Evolutionary conservation across 2,113 vertebrate genomes (phyloP), one percentile per base, ranked within the genome.

Genomic region (Amphiprion percula): DNA sequence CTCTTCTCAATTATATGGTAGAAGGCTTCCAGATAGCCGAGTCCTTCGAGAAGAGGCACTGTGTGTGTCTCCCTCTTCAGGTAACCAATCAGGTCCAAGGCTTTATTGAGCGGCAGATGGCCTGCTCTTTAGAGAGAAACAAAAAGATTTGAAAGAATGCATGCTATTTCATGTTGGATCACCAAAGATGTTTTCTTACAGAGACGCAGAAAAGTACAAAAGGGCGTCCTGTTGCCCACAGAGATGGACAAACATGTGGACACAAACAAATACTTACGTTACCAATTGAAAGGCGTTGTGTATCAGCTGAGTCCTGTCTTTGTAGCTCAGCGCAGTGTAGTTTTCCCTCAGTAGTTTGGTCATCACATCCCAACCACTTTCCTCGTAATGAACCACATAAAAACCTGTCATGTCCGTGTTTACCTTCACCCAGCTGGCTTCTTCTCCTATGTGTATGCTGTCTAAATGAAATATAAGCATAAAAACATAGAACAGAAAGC

Each of bases 341-440:
- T 96, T 95, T 84, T 93, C 85, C 65, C 86, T 91, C 68, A 96
- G 71, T 19, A 95, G 86, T 56, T 58, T 55, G 62, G 87, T 92
- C 21, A 96, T 85, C 54, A 87, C 68, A 16, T 94, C 92, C 94
- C 95, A 96, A 59, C 94, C 95, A 7, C 63, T 77, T 1, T 91
- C 93, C 68, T 95, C 92, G n/a, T 95, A 96, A 79, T 96, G 94
- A 68, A 96, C 91, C 16, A 95, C 85, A 60, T 96, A 96, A 82
- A 96, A 96, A 28, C 94, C 95, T 15, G 91, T 95, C 92, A 95
- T 95, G 77, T 96, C 91, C 28, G 88, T 87, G 39, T 94, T 96
- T 67, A 96, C 91, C 90, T 96, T 96, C 55, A 96, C 93, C 93
- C 95, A 96, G 44, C 68, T 83, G 28, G 88, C 87, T 0, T 93